phyloP scores from a whole-genome alignment of 2,888 invertebrate species.

The Lissocephala sabroskyi region DNA sequence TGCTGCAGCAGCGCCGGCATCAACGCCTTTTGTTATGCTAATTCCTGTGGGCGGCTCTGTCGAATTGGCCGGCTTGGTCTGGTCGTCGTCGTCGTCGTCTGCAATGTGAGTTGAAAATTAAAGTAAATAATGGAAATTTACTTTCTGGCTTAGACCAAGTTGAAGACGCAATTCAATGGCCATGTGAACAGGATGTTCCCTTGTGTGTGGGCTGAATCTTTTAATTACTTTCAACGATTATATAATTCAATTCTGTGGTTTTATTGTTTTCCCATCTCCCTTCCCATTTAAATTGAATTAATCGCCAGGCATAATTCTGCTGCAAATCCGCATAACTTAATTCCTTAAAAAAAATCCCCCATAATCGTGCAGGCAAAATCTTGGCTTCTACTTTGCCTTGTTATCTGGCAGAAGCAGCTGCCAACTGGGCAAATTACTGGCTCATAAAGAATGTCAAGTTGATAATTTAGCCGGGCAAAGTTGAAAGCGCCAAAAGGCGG shows the following conservation, averaged over 20 bases:
- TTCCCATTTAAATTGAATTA: too few relatives aligned
- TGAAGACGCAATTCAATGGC: too few relatives aligned
- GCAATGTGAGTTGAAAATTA: slow-evolving; percentile 29
- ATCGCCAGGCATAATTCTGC: slow-evolving; percentile 11
- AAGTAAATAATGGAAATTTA: slow-evolving; percentile 62
- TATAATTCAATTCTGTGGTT: slow-evolving; percentile 28
- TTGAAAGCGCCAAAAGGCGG: slow-evolving; percentile 4
- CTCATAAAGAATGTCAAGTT: slow-evolving; percentile 46
- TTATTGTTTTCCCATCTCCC: not conserved
- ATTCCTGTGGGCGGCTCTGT: slow-evolving; percentile 20
- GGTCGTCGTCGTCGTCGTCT: not conserved
- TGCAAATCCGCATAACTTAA: slow-evolving; percentile 28
- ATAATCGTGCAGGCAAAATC: slow-evolving; percentile 38
- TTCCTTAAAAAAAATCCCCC: slow-evolving; percentile 20
- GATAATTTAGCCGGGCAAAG: slow-evolving; percentile 50
- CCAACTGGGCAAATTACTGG: slow-evolving; percentile 30
- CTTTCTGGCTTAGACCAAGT: slow-evolving; percentile 60
- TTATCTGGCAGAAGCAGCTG: slow-evolving; percentile 54
- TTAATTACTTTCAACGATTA: slow-evolving; percentile 37
- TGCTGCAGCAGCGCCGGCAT: slow-evolving; percentile 33
- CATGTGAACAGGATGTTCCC: slow-evolving; percentile 29
- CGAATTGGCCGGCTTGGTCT: not conserved
- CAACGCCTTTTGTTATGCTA: slow-evolving; percentile 59
- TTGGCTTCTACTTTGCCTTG: slow-evolving; percentile 39
- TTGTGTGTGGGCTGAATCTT: slow-evolving; percentile 26